Conservation (phyloP, 2,888 invertebrate species). For the Clitarchus hookeri region DNA sequence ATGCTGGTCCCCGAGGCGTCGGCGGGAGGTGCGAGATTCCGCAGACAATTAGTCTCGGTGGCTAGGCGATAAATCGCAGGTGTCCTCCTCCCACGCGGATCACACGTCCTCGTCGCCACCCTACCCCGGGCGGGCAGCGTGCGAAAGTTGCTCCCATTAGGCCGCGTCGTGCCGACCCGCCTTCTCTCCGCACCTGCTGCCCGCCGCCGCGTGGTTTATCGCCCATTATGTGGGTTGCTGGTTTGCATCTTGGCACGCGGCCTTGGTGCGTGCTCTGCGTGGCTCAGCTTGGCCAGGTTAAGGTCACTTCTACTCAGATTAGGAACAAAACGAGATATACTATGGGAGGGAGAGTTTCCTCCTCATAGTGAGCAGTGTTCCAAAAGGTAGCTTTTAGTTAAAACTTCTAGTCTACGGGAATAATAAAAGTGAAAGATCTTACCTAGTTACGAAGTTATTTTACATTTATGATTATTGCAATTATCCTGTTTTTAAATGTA, state of each 20-base stretch:
- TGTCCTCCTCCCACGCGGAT: background rate
- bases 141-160: constrained; percentile 5
- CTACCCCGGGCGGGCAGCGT: background rate
- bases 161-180: background rate
- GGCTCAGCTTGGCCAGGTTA: background rate
- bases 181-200: constrained; percentile 9
- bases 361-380: no score
- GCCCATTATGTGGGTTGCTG: background rate
- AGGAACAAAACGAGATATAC: no score
- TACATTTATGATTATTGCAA: no score
- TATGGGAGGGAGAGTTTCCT: no score
- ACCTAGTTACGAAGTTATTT: no score
- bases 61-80: background rate
- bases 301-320: no score
- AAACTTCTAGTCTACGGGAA: no score
- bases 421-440: no score
- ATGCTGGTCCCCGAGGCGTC: background rate
- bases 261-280: background rate
- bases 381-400: no score
- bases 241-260: no score
- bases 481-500: no score
- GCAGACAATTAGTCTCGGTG: background rate
- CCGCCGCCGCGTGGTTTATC: background rate
- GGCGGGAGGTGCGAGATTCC: background rate
- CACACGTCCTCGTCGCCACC: background rate